A percentile compares a stretch with the other conserved stretches of the same genome.
Conservation (phyloP, 2,797 vertebrate species). For the Sebastes cheni region DNA sequence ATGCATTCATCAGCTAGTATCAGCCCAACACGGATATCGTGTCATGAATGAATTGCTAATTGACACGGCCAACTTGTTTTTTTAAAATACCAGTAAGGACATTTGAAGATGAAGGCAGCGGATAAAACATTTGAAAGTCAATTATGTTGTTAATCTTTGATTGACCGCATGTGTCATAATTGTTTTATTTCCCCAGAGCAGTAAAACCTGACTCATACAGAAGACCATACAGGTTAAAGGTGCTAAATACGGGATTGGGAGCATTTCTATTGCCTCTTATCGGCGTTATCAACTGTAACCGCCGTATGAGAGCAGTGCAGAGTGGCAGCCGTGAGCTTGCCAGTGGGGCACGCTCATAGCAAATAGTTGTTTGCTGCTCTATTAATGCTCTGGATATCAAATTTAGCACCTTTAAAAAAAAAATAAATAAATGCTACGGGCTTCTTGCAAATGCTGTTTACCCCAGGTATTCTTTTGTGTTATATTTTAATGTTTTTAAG, state of each 20-base stretch:
- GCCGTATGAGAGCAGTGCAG: too few relatives aligned
- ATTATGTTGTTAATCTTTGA: neutral
- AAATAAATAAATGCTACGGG: neutral
- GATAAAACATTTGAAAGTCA: neutral
- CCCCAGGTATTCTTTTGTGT: conserved; percentile 18
- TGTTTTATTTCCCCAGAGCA: neutral
- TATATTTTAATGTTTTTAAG: conserved; percentile 14
- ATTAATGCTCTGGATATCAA: too few relatives aligned
- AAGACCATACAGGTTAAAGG: neutral
- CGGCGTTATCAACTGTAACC: too few relatives aligned
- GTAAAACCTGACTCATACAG: neutral
- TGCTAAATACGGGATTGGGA: too few relatives aligned
- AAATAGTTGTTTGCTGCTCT: too few relatives aligned
- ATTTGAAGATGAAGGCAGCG: neutral
- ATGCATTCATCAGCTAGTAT: neutral
- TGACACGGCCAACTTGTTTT: neutral
- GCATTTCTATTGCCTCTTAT: too few relatives aligned
- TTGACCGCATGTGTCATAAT: neutral
- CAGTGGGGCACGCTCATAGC: too few relatives aligned
- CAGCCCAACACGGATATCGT: neutral
- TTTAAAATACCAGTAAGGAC: neutral
- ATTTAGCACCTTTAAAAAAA: neutral
- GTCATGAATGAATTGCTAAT: neutral
- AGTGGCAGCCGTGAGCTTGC: too few relatives aligned
- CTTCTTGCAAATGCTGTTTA: conserved; percentile 28